Conservation (phyloP, 92 coral and sea anemone genomes). For the Zoanthus sansibaricus region DNA sequence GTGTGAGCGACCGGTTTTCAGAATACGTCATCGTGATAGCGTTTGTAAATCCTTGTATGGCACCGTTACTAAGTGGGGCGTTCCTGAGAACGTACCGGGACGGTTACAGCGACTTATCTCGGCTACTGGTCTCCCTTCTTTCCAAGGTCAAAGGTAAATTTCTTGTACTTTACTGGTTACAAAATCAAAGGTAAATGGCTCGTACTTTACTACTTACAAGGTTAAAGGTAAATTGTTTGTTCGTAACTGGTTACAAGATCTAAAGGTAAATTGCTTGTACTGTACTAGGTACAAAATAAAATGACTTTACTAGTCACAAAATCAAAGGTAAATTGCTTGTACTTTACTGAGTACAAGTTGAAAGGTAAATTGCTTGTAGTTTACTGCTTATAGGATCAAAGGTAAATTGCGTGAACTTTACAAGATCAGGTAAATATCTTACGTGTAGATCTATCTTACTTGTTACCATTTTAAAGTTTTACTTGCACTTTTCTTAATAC, state of each 20-base stretch:
- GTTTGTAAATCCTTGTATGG: conserved; percentile 72
- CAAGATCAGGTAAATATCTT: too few species aligned
- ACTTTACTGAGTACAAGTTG: too few species aligned
- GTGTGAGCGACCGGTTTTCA: conserved; percentile 57
- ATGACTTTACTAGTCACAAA: not conserved
- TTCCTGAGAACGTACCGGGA: conserved; percentile 72
- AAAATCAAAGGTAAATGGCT: too few species aligned
- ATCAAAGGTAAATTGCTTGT: conserved; percentile 19
- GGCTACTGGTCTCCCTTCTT: not conserved
- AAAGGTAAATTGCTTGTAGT: too few species aligned
- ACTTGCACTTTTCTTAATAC: too few species aligned
- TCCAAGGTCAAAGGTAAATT: conserved; percentile 14
- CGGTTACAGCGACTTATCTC: conserved; percentile 59
- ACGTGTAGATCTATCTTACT: too few species aligned
- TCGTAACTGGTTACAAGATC: too few species aligned
- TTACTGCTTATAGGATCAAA: too few species aligned
- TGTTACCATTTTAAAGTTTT: too few species aligned
- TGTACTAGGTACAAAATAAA: not conserved
- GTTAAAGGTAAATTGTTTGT: too few species aligned
- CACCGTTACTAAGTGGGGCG: conserved; percentile 69
- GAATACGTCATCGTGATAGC: conserved; percentile 76
- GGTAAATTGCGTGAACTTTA: too few species aligned
- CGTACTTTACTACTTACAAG: too few species aligned
- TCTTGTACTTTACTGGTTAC: not conserved
- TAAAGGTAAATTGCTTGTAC: not conserved